These are phyloP conservation scores for Drosophila yooni DNA, from an alignment of 2,888 invertebrate genomes.

Conservation along the genomic window DNA sequence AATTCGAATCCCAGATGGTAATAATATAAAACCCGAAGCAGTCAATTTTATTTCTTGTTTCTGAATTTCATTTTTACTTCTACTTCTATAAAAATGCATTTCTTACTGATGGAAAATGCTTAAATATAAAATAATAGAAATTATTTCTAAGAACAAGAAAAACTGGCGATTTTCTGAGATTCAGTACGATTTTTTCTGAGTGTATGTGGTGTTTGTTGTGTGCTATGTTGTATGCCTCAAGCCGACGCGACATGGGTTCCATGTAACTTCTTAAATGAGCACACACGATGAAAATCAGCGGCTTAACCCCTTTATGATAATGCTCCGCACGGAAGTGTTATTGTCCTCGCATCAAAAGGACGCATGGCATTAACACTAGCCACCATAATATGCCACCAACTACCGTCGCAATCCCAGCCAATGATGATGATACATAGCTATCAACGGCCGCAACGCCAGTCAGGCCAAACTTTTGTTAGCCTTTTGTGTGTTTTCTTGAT, in stretches of 20 bases:
- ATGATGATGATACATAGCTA: slow-evolving; percentile 71
- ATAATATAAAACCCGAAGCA: neutral
- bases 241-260: slow-evolving; percentile 21
- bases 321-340: slow-evolving; percentile 80
- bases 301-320: slow-evolving; percentile 83
- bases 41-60: neutral
- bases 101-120: neutral
- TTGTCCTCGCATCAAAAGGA: slow-evolving; percentile 82
- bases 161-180: neutral
- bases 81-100: neutral
- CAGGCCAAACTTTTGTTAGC: slow-evolving; percentile 29
- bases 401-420: slow-evolving; percentile 64
- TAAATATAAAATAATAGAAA: neutral
- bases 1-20: neutral
- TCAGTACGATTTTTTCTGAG: neutral
- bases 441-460: slow-evolving; percentile 35
- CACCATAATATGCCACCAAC: slow-evolving; percentile 55
- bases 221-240: slow-evolving; percentile 20
- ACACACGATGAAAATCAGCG: slow-evolving; percentile 80
- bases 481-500: slow-evolving; percentile 39
- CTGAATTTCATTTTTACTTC: neutral
- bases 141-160: neutral
- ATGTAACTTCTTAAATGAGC: slow-evolving; percentile 79
- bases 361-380: slow-evolving; percentile 70
- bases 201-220: neutral